Percentiles rank a stretch among this genome's conserved stretches.
These are phyloP conservation scores for Anguilla japonica DNA, from an alignment of 2,113 vertebrate species.

Conservation along the genomic window DNA sequence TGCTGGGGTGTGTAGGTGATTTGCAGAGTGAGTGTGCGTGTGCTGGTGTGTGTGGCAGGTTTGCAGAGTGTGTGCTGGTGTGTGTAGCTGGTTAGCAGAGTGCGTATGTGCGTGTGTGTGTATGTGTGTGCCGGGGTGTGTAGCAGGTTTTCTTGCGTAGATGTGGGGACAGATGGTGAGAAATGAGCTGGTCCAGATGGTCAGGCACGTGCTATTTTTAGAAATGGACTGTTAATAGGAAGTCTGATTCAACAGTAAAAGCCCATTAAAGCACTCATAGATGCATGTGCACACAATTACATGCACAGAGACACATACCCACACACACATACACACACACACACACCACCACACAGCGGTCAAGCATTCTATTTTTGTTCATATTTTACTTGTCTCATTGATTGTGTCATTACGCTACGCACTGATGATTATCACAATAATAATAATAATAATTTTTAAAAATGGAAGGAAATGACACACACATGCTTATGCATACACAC, in stretches of 20 bases:
- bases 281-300: background rate
- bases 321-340: background rate
- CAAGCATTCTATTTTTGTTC: background rate
- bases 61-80: background rate
- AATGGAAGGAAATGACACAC: background rate
- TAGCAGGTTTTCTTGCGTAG: background rate
- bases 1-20: background rate
- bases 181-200: background rate
- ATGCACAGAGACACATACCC: background rate
- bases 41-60: background rate
- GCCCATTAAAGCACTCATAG: conserved; percentile 7
- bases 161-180: background rate
- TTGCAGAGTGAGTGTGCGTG: background rate
- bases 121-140: background rate
- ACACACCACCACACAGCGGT: background rate
- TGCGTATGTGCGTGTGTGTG: background rate
- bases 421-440: background rate
- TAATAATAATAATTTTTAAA: background rate
- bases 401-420: background rate
- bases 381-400: background rate
- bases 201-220: conserved; percentile 3
- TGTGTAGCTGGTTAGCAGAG: background rate
- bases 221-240: background rate
- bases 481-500: background rate
- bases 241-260: conserved; percentile 21